Evolutionary conservation across 2,113 vertebrate species (phyloP), one percentile per base, ranked within the genome.

Genomic region (Zosterops lateralis): DNA sequence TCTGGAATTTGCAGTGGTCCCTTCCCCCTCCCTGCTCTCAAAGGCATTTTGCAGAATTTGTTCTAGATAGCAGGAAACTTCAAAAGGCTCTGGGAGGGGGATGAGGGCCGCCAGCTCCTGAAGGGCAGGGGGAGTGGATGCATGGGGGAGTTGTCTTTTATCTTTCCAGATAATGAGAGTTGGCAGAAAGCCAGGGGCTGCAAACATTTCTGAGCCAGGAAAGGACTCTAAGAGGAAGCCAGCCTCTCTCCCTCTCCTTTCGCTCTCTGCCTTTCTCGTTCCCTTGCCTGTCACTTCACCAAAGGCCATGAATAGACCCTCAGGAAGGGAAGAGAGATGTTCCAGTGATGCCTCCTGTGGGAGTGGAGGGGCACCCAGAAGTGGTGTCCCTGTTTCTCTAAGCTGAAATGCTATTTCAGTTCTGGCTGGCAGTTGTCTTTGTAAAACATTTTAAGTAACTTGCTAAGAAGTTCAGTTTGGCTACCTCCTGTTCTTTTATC

Each of bases 31-130:
- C 20, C 42, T 48, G 50, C 78, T 84, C 72, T 94, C 90, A 92
- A 91, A 92, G 86, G 94, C 94, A 76, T 96, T 92, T 96, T 88
- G 67, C 86, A 91, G 73, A 91, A 97, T 96, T 96, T 96, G 90
- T 97, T 97, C 96, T 97, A 97, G 97, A 96, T 97, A 95, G 91
- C 80, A 96, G 78, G 78, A 96, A 96, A 97, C 97, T 97, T 97
- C 97, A 97, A 97, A 97, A 96, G 84, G 86, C 89, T 94, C 70
- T 60, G 93, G 73, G 95, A 90, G 71, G 89, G 87, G 75, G 56
- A 90, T 96, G 87, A 67, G 84, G 83, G 95, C 95, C 2, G 56
- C 89, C 95, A 96, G 93, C 92, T 96, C 83, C 81, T 96, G 96
- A 95, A 96, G 94, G 96, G 93, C 91, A 95, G 88, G 92, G 84